Evolutionary conservation across 2,797 vertebrate genomes (phyloP).

Genomic region (Thaleichthys pacificus): DNA sequence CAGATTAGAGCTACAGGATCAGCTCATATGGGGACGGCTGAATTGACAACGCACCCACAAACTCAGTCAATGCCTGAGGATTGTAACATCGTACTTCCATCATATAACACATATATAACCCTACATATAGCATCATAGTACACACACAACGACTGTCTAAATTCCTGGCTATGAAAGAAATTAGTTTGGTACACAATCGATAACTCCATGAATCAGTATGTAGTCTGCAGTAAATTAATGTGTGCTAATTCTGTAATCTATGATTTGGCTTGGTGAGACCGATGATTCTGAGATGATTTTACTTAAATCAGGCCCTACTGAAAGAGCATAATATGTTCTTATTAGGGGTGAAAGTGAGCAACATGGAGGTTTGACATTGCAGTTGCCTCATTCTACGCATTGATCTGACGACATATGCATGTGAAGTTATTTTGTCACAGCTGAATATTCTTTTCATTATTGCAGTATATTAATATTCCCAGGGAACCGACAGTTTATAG

Average conservation of each 20-base stretch:
- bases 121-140: background rate
- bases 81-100: background rate
- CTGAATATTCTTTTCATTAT: background rate
- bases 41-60: slow-evolving; percentile 23
- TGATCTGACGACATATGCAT: background rate
- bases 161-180: background rate
- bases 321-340: background rate
- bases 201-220: background rate
- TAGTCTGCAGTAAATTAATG: background rate
- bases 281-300: too few species aligned
- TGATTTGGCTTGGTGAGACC: too few species aligned
- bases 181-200: background rate
- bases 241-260: too few species aligned
- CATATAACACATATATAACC: background rate
- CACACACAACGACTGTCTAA: background rate
- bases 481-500: background rate
- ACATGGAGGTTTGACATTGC: background rate
- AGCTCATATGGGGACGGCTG: slow-evolving; percentile 36
- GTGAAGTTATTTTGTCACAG: background rate
- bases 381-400: background rate
- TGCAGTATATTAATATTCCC: background rate
- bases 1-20: slow-evolving; percentile 49
- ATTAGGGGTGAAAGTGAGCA: background rate
- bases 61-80: background rate
- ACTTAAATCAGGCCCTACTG: background rate